phyloP scores from a whole-genome alignment of 2,797 vertebrate genomes.

The Sebastes kiyomatsui region DNA sequence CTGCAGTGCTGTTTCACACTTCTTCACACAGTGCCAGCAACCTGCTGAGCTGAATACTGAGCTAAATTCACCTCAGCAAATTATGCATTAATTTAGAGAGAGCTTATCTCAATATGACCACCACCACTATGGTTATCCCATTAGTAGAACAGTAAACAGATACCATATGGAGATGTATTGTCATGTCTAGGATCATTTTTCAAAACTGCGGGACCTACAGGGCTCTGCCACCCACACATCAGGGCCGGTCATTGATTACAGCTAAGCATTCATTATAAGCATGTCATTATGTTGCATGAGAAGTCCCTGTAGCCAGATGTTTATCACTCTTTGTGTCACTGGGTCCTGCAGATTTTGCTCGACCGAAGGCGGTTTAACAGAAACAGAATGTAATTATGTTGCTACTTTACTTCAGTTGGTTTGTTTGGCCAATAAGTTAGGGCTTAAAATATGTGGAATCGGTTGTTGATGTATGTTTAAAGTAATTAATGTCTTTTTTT shows the following conservation, averaged over 20 bases:
- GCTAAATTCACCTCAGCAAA: constrained; percentile 53
- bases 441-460: background rate
- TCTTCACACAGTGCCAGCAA: constrained; percentile 43
- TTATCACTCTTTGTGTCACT: constrained; percentile 44
- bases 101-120: constrained; percentile 35
- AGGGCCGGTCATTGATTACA: constrained; percentile 57
- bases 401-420: background rate
- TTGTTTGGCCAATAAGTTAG: background rate
- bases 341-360: background rate
- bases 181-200: constrained; percentile 48
- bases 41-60: constrained; percentile 49
- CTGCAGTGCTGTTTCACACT: constrained; percentile 42
- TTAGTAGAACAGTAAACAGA: constrained; percentile 55
- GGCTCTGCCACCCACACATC: constrained; percentile 36
- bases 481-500: background rate
- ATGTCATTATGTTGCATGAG: constrained; percentile 37
- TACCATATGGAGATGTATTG: constrained; percentile 40
- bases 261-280: constrained; percentile 52
- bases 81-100: constrained; percentile 45
- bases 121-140: constrained; percentile 1
- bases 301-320: constrained; percentile 45
- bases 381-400: background rate
- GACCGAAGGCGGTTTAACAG: background rate
- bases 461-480: background rate
- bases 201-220: constrained; percentile 18